Evolutionary conservation across 2,113 vertebrate genomes (phyloP), one percentile per base, ranked within the genome.

Genomic region (Thamnophis sirtalis): DNA sequence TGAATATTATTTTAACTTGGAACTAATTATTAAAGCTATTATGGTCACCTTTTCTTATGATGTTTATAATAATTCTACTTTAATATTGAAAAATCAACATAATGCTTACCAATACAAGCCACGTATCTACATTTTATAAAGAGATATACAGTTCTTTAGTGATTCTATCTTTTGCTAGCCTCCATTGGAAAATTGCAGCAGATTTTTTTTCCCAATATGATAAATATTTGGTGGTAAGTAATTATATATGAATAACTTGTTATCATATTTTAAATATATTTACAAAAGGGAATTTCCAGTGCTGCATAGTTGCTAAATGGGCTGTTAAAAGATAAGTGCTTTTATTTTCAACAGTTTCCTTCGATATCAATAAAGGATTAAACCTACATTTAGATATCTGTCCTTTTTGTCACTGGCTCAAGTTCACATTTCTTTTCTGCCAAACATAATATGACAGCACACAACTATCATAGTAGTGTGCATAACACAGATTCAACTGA

Each of bases 41-140:
- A n/a, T 68, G 60, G 11, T 68, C 63, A n/a, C 11, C 68, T 63
- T 94, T 95, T 86, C 92, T 54, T 93, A 88, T 55, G 80, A 54
- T 90, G 28, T 60, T 93, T 87, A 28, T 26, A 55, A 38, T 93
- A 92, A 91, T 91, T 93, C 54, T 91, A 94, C 53, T 88, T 95
- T 93, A 93, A 94, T 93, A 89, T 90, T 90, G 56, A 51, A 91
- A 90, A 91, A 94, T 92, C 93, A 94, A 90, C 50, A 95, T 93
- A 86, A 95, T 92, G 48, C 92, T 95, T 93, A 95, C 94, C 92
- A 92, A 90, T 60, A 48, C 28, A 91, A 91, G 58, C 91, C 91
- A 86, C 93, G 94, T 95, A 95, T 80, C 90, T 93, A 95, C 93
- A 90, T 93, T 94, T 93, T 95, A 94, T 92, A 94, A 94, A 92